These are phyloP conservation scores for Sarcophaga carnaria DNA, from an alignment of 2,888 invertebrate species.

Conservation along the genomic window DNA sequence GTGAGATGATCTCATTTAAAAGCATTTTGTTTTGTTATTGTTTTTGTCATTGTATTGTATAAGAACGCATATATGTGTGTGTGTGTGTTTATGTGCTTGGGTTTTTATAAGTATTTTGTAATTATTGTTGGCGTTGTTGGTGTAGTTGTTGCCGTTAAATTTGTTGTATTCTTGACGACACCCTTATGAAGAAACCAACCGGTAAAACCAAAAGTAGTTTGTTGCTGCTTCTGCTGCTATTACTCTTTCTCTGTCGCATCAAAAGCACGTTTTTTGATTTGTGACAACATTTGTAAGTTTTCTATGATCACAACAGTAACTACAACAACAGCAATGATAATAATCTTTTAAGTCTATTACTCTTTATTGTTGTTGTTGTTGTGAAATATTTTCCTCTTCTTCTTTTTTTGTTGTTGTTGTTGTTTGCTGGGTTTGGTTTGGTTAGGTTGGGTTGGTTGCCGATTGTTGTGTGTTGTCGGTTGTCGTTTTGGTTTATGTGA, in stretches of 20 bases:
- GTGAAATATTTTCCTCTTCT: background rate
- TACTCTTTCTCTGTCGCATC: background rate
- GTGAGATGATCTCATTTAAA: constrained; percentile 56
- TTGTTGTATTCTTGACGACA: constrained; percentile 26
- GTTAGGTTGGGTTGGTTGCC: background rate
- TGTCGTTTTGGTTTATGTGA: constrained; percentile 26
- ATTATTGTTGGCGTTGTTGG: background rate
- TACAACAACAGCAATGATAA: constrained; percentile 3
- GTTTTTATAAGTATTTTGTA: background rate
- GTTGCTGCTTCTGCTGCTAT: background rate
- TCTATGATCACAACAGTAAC: constrained; percentile 52
- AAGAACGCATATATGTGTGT: too few relatives aligned
- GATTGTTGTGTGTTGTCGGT: constrained; percentile 32
- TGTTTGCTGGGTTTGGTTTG: background rate
- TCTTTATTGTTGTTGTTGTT: too few relatives aligned
- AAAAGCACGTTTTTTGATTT: background rate
- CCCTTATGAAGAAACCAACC: constrained; percentile 33
- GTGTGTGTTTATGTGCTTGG: background rate
- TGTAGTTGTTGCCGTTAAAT: too few relatives aligned
- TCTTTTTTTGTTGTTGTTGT: constrained; percentile 1
- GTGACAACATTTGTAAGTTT: constrained; percentile 59
- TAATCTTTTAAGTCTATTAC: background rate
- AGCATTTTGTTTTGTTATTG: background rate
- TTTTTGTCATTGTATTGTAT: background rate
- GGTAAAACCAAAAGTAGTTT: background rate